Base-by-base conservation (phyloP, 2,797 vertebrate genomes). In the Euphonia xanthogaster region DNA sequence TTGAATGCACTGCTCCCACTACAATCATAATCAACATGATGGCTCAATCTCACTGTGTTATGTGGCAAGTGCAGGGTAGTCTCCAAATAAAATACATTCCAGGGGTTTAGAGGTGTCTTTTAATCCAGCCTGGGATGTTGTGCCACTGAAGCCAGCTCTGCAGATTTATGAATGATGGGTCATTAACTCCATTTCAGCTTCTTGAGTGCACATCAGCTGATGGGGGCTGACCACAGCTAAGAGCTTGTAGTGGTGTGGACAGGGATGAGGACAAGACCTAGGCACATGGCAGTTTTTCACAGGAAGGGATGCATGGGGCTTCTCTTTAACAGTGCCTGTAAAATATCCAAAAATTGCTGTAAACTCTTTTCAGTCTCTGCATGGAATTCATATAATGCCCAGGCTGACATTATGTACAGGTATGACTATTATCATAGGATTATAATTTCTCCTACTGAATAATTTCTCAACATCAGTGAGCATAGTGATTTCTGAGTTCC, bases 251-350 rank as follows among this genome's bases (percentile, higher is more conserved):
- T 1, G 4, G 4, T 11, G 10, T 27, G 60, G n/a, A 25, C 20
- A 33, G 20, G 16, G 28, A 24, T 47, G 33, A 44, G n/a, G 33
- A 16, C 20, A 58, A 15, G 65, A 25, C 23, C 8, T 44, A 11
- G 12, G 15, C 14, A 37, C 4, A 2, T 4, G 30, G 14, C 7
- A 74, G 0, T n/a, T 57, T 66, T 35, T 74, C 33, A 19, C 24
- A 50, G 44, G 51, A 39, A 40, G 24, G 9, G 23, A 7, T 51
- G 18, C 0, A 1, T 47, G 14, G 14, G 37, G 5, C 18, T 61
- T 93, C 6, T 11, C 12, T 89, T 78, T 40, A 76, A 10, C 25
- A 53, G 31, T 30, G 28, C 6, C 18, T 79, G 58, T 24, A n/a
- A 51, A 71, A 81, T 53, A n/a, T 10, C 58, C 5, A 15, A 28